Evolutionary conservation across 2,113 vertebrate species (phyloP), one percentile per base, ranked within the genome.

Genomic region (Coreoperca whiteheadi): DNA sequence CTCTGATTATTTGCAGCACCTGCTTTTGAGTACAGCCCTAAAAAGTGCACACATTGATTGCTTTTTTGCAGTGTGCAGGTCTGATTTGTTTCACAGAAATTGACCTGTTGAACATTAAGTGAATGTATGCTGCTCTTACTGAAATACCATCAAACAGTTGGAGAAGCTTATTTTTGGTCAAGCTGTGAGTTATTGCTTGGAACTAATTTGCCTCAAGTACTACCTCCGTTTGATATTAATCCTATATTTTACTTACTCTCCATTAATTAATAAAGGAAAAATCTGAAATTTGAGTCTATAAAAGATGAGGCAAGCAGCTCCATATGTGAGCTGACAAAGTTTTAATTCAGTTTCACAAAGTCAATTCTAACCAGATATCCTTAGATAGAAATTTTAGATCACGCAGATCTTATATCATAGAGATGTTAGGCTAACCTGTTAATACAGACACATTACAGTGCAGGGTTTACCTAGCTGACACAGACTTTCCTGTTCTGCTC

Each of bases 401-500:
- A 71, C 60, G 54, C 57, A 73, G 77, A 76, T 89, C 61, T 71
- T 41, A 30, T 73, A 87, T 88, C 50, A 59, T 69, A 48, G 57
- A 84, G 83, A 88, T 82, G 73, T 88, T 73, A 68, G 84, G 77
- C 81, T 74, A 83, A 87, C 85, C 90, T 92, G 83, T 92, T 92
- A 84, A 90, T 85, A 87, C 85, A 91, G 79, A 91, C 28, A 11
- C 76, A 92, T 90, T 89, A 92, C 88, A 84, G 70, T 74, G 77
- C 85, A 87, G 89, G 91, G 86, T 91, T 94, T 91, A 91, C 85
- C 91, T 90, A 72, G 77, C 83, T 87, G 87, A 93, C 88, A 93
- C 89, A 86, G 94, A 93, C 94, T 94, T 95, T 95, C 94, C 94
- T 94, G 95, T 95, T 96, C 94, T 95, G 93, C 94, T 89, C 86